Conservation (phyloP, 2,888 invertebrate species). For the Eurois occulta region DNA sequence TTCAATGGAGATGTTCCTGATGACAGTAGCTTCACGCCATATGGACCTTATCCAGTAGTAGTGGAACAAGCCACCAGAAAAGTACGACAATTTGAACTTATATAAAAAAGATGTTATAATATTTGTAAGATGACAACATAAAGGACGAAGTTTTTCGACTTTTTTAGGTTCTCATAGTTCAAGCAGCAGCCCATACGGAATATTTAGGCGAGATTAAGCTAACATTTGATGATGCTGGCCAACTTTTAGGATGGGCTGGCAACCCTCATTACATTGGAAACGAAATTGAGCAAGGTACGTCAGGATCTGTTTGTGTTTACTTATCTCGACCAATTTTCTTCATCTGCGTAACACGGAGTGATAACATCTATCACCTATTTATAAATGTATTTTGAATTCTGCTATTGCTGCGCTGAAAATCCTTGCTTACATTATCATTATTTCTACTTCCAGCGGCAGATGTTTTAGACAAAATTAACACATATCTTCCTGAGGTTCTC, state of each 20-base stretch:
- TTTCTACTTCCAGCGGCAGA: constrained; percentile 23
- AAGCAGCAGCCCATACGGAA: constrained; percentile 93
- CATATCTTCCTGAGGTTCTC: constrained; percentile 29
- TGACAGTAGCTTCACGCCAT: constrained; percentile 85
- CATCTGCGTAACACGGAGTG: background rate
- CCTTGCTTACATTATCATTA: background rate
- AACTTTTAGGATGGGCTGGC: constrained; percentile 92
- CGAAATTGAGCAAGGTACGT: constrained; percentile 91
- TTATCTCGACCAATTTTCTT: background rate
- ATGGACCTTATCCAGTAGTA: constrained; percentile 93
- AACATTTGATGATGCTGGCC: constrained; percentile 92
- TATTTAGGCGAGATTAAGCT: constrained; percentile 95
- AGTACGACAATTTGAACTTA: constrained; percentile 66
- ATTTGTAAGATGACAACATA: background rate
- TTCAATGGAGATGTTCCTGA: constrained; percentile 90
- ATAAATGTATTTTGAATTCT: background rate
- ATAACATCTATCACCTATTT: background rate
- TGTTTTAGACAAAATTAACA: constrained; percentile 40
- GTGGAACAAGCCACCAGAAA: constrained; percentile 87
- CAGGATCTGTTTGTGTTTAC: background rate
- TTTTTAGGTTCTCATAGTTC: constrained; percentile 92
- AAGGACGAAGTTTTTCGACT: background rate
- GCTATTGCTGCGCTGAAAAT: background rate
- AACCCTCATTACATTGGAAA: constrained; percentile 93
- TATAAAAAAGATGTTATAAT: background rate